Base-by-base conservation (phyloP, 2,113 vertebrate genomes). In the Pelodiscus sinensis region DNA sequence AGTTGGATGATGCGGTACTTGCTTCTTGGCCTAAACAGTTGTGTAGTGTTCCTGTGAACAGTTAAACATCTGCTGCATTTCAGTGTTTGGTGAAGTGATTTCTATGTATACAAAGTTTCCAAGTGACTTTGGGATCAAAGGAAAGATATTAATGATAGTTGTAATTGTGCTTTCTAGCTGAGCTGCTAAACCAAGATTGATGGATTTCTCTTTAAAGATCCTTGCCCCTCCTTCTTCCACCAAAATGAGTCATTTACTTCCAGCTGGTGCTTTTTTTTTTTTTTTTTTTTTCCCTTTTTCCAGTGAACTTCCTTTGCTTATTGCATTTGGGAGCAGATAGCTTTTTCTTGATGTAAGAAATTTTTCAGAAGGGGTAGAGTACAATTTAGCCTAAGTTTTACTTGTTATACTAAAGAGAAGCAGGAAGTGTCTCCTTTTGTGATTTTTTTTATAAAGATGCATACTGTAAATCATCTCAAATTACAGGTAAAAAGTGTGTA, bases 151-250 rank as follows among this genome's bases (percentile, higher is more conserved):
- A 90, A 78, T 86, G 78, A 54, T 94, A 85, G 79, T 52, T 90
- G 54, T 90, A 87, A 79, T 54, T 92, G 81, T 82, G 81, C 92
- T 90, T 95, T 96, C 86, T 81, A 87, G 90, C 58, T 60, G 83
- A 92, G 65, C 83, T 93, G 80, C 92, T 94, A 96, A 85, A 65
- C 38, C 75, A 81, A 18, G 71, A 86, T 44, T 90, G 96, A 87
- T 73, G 55, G 65, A 13, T 84, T 58, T 88, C 88, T 85, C 52
- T 73, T 10, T 86, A 95, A 89, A 68, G 62, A 71, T 18, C 7
- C 22, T 0, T 77, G 19, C 38, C 83, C 93, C 87, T 96, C 94
- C 55, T 38, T 29, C 77, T 51, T 80, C 82, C 35, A 1, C 75
- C 55, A 90, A 87, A 92, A 96, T 84, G 4, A 80, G 54, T 88